Percentiles rank a stretch among this genome's conserved stretches.
Evolutionary conservation across 2,797 vertebrate species (phyloP).

Genomic region (Urocyon cinereoargenteus): DNA sequence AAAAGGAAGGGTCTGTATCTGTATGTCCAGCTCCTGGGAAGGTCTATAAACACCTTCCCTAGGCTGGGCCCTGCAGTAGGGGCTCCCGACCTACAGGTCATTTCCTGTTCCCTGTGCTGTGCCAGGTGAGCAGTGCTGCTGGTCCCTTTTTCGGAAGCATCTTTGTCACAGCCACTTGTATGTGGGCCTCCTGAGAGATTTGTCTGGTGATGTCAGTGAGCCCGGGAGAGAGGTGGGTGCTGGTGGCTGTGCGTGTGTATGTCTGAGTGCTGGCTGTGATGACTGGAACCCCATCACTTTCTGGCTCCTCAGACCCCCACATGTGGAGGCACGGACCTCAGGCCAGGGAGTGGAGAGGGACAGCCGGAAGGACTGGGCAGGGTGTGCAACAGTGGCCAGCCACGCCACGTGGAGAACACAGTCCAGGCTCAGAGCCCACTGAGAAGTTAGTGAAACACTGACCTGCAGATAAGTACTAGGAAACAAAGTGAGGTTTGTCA

Average conservation of each 20-base stretch:
- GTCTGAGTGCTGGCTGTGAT: not conserved
- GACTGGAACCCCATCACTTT: not conserved
- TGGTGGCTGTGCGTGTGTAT: rapidly evolving
- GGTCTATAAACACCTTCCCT: too few species aligned
- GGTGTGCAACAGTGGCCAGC: rapidly evolving
- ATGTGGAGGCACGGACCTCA: rapidly evolving
- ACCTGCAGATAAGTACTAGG: not conserved
- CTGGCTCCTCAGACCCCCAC: not conserved
- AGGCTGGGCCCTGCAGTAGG: not conserved
- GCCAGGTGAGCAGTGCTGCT: too few species aligned
- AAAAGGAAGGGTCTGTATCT: not conserved
- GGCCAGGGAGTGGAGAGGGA: rapidly evolving
- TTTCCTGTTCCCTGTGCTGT: rapidly evolving
- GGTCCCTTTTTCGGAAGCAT: not conserved
- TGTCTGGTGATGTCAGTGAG: not conserved
- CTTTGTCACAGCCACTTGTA: not conserved
- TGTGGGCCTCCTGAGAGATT: not conserved
- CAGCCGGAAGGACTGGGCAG: not conserved
- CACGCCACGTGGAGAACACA: rapidly evolving
- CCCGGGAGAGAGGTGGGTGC: rapidly evolving
- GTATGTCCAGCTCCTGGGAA: rapidly evolving
- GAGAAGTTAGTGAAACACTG: not conserved
- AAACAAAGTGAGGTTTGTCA: not conserved
- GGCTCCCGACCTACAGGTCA: too few species aligned
- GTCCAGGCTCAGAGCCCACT: not conserved